Conservation (phyloP, 1,140 invertebrate species). For the Holotrichia oblita region DNA sequence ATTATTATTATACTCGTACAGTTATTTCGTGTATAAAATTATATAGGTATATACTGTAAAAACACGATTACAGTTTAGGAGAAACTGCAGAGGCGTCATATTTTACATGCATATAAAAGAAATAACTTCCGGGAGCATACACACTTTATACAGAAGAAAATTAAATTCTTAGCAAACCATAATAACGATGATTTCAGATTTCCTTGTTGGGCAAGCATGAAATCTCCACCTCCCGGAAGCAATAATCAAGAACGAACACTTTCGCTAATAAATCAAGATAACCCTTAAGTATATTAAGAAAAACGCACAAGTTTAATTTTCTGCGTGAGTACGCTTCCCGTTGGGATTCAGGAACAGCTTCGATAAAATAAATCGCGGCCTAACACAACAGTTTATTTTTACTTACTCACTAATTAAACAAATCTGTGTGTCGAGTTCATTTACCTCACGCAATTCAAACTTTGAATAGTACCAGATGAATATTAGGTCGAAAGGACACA, state of each 20-base stretch:
- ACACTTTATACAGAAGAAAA: background rate
- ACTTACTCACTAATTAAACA: constrained; percentile 1
- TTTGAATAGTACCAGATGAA: background rate
- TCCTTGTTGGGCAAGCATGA: background rate
- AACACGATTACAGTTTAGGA: too few relatives aligned
- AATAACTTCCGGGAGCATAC: background rate
- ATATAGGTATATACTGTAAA: too few relatives aligned
- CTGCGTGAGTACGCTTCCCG: background rate
- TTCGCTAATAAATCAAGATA: background rate
- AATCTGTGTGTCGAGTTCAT: background rate
- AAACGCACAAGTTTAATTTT: constrained; percentile 10
- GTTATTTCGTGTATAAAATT: too few relatives aligned
- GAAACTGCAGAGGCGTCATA: too few relatives aligned
- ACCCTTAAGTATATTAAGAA: background rate
- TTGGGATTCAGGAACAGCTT: background rate
- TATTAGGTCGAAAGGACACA: background rate
- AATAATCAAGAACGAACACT: background rate
- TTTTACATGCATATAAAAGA: too few relatives aligned
- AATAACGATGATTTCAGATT: background rate
- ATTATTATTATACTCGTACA: too few relatives aligned
- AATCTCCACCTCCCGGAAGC: background rate
- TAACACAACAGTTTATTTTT: constrained; percentile 14
- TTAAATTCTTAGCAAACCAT: background rate
- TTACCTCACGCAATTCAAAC: background rate
- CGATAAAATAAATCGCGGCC: background rate